Evolutionary conservation across 2,797 vertebrate genomes (phyloP).

Genomic region (Apogon hyalosoma): DNA sequence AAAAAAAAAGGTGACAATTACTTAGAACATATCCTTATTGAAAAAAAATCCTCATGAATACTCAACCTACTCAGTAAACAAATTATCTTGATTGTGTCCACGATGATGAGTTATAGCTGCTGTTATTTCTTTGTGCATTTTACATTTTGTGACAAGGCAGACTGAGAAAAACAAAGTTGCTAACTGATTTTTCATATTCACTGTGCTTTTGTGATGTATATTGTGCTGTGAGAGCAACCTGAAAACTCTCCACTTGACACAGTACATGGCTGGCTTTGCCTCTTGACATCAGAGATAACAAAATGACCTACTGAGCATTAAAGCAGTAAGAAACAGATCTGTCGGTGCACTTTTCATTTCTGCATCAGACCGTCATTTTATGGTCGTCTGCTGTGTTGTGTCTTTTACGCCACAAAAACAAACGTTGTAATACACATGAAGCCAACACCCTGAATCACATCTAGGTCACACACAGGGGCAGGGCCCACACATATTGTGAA

Average conservation of each 20-base stretch:
- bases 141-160: too few relatives aligned
- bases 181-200: too few relatives aligned
- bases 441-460: conserved; percentile 78
- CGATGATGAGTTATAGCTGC: too few relatives aligned
- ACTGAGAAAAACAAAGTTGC: too few relatives aligned
- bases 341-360: conserved; percentile 32
- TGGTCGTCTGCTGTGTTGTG: conserved; percentile 19
- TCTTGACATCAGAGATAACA: conserved; percentile 47
- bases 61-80: too few relatives aligned
- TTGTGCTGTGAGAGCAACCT: not conserved
- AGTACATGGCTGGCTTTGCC: conserved; percentile 31
- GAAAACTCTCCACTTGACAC: conserved; percentile 13
- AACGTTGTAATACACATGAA: conserved; percentile 48
- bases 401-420: conserved; percentile 54
- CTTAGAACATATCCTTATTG: too few relatives aligned
- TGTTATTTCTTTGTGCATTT: too few relatives aligned
- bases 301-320: conserved; percentile 39
- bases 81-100: too few relatives aligned
- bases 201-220: too few relatives aligned
- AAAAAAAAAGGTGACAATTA: too few relatives aligned
- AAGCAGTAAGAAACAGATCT: conserved; percentile 26
- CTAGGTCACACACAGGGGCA: conserved; percentile 71
- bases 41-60: too few relatives aligned
- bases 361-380: conserved; percentile 35
- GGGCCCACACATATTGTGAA: conserved; percentile 59